Percentiles rank a stretch among this genome's conserved stretches.
Evolutionary conservation across 2,888 invertebrate genomes (phyloP).

Genomic region (Macrosoma leucophasiata): DNA sequence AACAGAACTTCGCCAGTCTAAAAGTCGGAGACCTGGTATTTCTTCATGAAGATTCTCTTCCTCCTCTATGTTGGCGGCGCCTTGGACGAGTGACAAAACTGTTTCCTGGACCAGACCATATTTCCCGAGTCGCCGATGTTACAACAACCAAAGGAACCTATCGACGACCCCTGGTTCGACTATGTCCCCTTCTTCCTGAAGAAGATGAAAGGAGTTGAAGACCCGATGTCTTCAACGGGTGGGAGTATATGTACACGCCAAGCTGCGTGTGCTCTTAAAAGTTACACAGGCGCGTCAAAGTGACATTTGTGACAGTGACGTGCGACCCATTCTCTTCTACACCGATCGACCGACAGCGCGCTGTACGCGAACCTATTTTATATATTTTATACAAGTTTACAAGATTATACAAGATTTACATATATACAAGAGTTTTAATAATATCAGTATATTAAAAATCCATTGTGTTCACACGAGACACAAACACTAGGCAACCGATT

Average conservation of each 20-base stretch:
- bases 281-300: too few relatives aligned
- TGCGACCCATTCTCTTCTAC: too few relatives aligned
- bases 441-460: too few relatives aligned
- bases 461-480: too few relatives aligned
- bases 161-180: constrained; percentile 2
- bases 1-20: constrained; percentile 10
- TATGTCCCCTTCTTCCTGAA: constrained; percentile 3
- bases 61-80: constrained; percentile 40
- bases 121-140: constrained; percentile 38
- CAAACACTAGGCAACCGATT: too few relatives aligned
- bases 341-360: too few relatives aligned
- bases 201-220: not conserved
- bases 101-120: constrained; percentile 33
- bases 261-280: too few relatives aligned
- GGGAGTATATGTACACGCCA: constrained; percentile 3
- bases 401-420: too few relatives aligned
- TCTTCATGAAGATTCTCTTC: constrained; percentile 30
- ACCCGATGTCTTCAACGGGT: constrained; percentile 1
- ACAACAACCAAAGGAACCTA: constrained; percentile 34
- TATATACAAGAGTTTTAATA: too few relatives aligned
- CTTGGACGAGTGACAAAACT: constrained; percentile 41
- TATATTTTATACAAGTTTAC: too few relatives aligned
- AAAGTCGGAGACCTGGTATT: constrained; percentile 36
- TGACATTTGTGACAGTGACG: too few relatives aligned
- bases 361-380: too few relatives aligned